These are phyloP conservation scores for Lasioglossum leucozonium DNA, from an alignment of 2,888 invertebrate genomes.

Conservation along the genomic window DNA sequence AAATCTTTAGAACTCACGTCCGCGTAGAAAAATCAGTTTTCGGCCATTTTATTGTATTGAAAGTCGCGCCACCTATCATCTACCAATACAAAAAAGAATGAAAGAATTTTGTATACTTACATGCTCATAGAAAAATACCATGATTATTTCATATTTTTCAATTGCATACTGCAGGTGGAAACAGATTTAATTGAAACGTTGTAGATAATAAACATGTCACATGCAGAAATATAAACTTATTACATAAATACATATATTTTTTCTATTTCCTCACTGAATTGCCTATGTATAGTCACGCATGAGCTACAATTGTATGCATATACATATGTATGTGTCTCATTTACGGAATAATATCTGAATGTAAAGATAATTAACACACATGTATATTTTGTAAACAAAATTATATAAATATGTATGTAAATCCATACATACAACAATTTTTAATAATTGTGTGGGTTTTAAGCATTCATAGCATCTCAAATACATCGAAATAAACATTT, in stretches of 20 bases:
- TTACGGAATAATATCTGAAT: not conserved
- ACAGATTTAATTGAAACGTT: not conserved
- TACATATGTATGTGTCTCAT: not conserved
- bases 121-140: not conserved
- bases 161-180: not conserved
- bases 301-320: not conserved
- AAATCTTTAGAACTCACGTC: conserved; percentile 54
- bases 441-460: not conserved
- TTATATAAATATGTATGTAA: not conserved
- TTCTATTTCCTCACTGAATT: conserved; percentile 13
- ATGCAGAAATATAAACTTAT: not conserved
- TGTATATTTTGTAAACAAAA: not conserved
- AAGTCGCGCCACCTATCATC: conserved; percentile 69
- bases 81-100: conserved; percentile 29
- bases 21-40: conserved; percentile 72
- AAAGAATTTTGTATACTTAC: not conserved
- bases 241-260: conserved; percentile 28
- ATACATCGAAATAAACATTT: conserved; percentile 2
- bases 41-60: conserved; percentile 71
- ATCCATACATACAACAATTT: not conserved
- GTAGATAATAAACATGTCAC: not conserved
- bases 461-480: not conserved
- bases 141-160: not conserved
- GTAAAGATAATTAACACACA: not conserved
- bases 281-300: not conserved